phyloP scores from a whole-genome alignment of 23 tunicate genomes.

The Aplidium turbinatum region DNA sequence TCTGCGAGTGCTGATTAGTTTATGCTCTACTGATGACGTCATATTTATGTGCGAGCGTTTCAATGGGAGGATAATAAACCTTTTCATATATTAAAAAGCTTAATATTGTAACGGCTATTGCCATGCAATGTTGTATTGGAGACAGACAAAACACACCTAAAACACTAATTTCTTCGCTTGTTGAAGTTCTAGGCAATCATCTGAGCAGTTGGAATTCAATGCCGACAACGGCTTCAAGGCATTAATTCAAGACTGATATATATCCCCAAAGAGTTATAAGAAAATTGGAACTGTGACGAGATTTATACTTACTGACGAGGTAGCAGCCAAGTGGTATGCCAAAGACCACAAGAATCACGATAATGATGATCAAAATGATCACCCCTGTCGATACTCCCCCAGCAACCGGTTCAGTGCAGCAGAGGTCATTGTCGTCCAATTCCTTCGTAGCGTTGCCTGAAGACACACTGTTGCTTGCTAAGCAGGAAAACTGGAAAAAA shows the following conservation, averaged over 20 bases:
- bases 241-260: background rate
- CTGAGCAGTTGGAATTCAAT: background rate
- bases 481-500: constrained; percentile 30
- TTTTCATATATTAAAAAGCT: too few relatives aligned
- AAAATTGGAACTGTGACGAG: too few relatives aligned
- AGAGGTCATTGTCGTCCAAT: constrained; percentile 13
- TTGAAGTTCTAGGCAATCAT: too few relatives aligned
- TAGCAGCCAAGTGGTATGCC: constrained; percentile 53
- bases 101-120: too few relatives aligned
- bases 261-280: too few relatives aligned
- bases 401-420: constrained; percentile 42
- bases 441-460: background rate
- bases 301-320: constrained; percentile 51
- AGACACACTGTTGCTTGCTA: constrained; percentile 8
- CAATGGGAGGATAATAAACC: too few relatives aligned
- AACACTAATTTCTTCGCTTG: too few relatives aligned
- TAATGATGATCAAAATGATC: constrained; percentile 37
- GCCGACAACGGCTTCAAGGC: background rate
- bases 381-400: constrained; percentile 47
- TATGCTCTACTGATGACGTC: too few relatives aligned
- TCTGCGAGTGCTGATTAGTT: too few relatives aligned
- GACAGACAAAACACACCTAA: too few relatives aligned
- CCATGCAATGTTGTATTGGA: too few relatives aligned
- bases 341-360: constrained; percentile 31
- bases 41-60: too few relatives aligned